These are phyloP conservation scores for Rosalia funebris DNA, from an alignment of 2,888 invertebrate genomes.

Conservation along the genomic window DNA sequence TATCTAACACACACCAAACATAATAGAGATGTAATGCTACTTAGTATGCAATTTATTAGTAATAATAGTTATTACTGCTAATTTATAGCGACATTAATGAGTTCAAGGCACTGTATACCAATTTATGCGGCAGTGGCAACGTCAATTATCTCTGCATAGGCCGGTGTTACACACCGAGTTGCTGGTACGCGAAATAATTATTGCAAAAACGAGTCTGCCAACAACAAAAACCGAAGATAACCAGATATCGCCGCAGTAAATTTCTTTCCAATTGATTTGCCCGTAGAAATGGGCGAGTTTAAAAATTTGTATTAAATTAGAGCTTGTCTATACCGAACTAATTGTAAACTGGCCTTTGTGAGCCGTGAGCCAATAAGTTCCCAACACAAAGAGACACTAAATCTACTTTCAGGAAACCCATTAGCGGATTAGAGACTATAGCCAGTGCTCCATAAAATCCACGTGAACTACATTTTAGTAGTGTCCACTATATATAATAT, in stretches of 20 bases:
- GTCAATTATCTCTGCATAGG: slow-evolving; percentile 40
- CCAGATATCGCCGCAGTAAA: slow-evolving; percentile 29
- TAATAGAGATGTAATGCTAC: slow-evolving; percentile 45
- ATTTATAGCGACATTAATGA: slow-evolving; percentile 53
- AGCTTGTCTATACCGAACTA: not conserved
- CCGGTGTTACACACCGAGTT: slow-evolving; percentile 21
- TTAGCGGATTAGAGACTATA: not conserved
- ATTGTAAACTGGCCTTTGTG: not conserved
- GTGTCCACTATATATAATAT: too few relatives aligned
- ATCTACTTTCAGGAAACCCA: not conserved
- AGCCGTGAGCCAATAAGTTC: not conserved
- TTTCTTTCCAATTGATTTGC: slow-evolving; percentile 36
- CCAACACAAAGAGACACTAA: slow-evolving; percentile 1
- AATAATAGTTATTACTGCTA: slow-evolving; percentile 52
- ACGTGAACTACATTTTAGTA: too few relatives aligned
- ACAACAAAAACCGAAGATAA: slow-evolving; percentile 34
- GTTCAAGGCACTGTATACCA: slow-evolving; percentile 49
- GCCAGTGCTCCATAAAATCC: not conserved
- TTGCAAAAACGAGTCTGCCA: slow-evolving; percentile 44
- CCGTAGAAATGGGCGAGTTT: slow-evolving; percentile 7
- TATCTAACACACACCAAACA: slow-evolving; percentile 34
- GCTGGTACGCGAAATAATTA: slow-evolving; percentile 32
- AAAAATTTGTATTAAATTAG: not conserved
- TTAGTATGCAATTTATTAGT: slow-evolving; percentile 50
- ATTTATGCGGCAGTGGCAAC: slow-evolving; percentile 43